A percentile compares a stretch with the other conserved stretches of the same genome.
Conservation (phyloP, 1,140 invertebrate species). For the Acyrthosiphon pisum region DNA sequence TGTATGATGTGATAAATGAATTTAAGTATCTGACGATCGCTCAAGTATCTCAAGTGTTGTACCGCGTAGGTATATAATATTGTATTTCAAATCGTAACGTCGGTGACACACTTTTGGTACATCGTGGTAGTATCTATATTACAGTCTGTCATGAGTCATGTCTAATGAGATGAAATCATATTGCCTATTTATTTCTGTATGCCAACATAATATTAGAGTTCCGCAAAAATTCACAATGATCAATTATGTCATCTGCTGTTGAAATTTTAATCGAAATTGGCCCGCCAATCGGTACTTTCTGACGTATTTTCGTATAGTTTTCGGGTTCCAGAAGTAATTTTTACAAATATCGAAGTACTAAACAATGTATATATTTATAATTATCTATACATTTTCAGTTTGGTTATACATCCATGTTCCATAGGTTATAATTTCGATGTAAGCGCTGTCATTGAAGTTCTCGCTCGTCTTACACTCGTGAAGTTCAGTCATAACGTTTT, state of each 20-base stretch:
- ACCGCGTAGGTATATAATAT: neutral
- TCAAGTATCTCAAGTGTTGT: neutral
- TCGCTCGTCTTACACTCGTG: neutral
- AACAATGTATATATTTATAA: neutral
- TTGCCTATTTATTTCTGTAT: too few relatives aligned
- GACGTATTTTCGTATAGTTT: neutral
- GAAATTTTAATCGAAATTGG: neutral
- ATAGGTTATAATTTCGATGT: neutral
- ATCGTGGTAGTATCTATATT: too few relatives aligned
- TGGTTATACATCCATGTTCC: neutral
- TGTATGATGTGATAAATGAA: neutral
- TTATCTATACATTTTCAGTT: neutral
- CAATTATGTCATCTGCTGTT: neutral
- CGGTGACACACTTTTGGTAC: too few relatives aligned
- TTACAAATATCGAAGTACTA: neutral
- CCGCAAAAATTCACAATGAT: too few relatives aligned
- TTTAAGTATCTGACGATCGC: neutral
- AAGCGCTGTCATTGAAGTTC: neutral
- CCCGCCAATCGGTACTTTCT: neutral
- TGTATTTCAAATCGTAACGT: neutral
- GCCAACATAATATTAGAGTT: too few relatives aligned
- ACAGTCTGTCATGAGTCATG: too few relatives aligned
- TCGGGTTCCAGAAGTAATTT: neutral
- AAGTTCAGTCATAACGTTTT: neutral
- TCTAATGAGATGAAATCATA: too few relatives aligned